Evolutionary conservation across 2,113 vertebrate species (phyloP).

Genomic region (Crotalus horridus): DNA sequence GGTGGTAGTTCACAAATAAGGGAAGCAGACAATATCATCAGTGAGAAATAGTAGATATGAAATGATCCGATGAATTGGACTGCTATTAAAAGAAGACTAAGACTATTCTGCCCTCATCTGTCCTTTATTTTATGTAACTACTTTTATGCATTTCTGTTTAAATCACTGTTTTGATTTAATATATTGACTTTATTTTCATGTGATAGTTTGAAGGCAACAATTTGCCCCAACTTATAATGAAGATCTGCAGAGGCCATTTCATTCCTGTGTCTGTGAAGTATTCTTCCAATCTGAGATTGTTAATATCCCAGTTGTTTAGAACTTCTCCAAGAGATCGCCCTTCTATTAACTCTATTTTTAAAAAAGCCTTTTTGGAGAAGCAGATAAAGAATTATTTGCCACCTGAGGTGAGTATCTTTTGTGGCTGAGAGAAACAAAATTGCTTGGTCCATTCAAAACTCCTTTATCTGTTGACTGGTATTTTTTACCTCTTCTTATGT

Average conservation of each 20-base stretch:
- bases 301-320: conserved; percentile 84
- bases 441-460: background rate
- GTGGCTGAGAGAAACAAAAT: background rate
- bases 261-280: conserved; percentile 74
- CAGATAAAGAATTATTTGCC: conserved; percentile 70
- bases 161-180: background rate
- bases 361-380: conserved; percentile 76
- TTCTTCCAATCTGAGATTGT: conserved; percentile 73
- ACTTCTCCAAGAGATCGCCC: conserved; percentile 81
- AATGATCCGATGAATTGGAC: background rate
- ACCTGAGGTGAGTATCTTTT: conserved; percentile 70
- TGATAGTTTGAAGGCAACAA: conserved; percentile 82
- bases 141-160: background rate
- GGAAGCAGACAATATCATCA: background rate
- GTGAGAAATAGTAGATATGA: background rate
- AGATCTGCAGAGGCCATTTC: conserved; percentile 83
- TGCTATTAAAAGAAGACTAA: background rate
- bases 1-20: background rate
- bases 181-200: conserved; percentile 19
- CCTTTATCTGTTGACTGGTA: background rate
- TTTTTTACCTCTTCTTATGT: background rate
- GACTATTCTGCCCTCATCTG: background rate
- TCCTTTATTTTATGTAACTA: background rate
- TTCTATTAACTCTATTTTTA: conserved; percentile 81
- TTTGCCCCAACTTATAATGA: conserved; percentile 81